Percentiles rank a stretch among this genome's conserved stretches.
These are phyloP conservation scores for Erythrolamprus reginae DNA, from an alignment of 2,113 vertebrate species.

Conservation along the genomic window DNA sequence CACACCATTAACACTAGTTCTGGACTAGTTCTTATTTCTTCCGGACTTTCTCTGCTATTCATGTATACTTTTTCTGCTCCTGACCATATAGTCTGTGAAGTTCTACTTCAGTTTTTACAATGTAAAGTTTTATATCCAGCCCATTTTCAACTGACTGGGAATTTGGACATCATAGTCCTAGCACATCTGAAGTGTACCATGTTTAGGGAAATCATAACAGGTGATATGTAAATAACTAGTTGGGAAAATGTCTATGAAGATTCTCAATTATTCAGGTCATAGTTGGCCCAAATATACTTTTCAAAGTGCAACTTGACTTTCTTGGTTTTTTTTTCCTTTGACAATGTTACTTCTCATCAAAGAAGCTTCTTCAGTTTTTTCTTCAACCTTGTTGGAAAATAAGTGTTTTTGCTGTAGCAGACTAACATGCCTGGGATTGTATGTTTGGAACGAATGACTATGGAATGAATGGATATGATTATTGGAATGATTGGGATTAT, in stretches of 20 bases:
- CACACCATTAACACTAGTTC: background rate
- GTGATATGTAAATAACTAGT: background rate
- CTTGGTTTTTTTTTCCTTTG: background rate
- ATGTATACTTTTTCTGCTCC: background rate
- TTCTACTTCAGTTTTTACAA: background rate
- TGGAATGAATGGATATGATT: too few species aligned
- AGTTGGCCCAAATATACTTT: too few species aligned
- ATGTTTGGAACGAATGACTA: too few species aligned
- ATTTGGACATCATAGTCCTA: background rate
- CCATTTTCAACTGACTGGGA: background rate
- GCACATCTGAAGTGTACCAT: background rate
- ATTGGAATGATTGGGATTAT: too few species aligned
- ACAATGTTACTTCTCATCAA: background rate
- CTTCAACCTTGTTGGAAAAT: background rate
- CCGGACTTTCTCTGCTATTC: background rate
- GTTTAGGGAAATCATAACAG: background rate
- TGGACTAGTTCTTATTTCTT: background rate
- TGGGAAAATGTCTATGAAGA: background rate
- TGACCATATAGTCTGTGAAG: background rate
- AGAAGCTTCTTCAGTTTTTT: background rate
- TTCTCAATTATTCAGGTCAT: background rate
- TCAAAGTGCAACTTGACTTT: background rate
- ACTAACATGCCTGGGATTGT: too few species aligned
- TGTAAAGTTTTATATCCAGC: background rate
- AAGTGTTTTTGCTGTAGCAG: background rate